Percentiles rank a stretch among this genome's conserved stretches.
These are phyloP conservation scores for Hemitrygon akajei DNA, from an alignment of 2,797 vertebrate species.

Conservation along the genomic window DNA sequence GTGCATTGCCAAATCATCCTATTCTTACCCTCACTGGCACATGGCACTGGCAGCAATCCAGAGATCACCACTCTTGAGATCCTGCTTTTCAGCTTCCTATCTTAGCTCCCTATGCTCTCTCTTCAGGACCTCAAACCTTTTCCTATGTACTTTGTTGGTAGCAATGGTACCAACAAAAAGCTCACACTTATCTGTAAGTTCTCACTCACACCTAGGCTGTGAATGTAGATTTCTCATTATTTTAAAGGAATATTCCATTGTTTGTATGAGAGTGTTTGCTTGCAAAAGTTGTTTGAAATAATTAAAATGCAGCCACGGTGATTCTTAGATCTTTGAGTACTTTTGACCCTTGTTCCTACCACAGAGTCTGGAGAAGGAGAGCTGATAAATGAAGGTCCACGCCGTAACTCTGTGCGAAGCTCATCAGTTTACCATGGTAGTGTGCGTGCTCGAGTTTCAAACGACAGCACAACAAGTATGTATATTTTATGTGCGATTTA, in stretches of 20 bases:
- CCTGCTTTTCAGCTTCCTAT: no score
- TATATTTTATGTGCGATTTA: not conserved
- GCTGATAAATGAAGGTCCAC: slow-evolving; percentile 4
- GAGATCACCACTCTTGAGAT: no score
- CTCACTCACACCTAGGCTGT: not conserved
- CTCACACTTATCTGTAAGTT: not conserved
- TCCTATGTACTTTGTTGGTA: no score
- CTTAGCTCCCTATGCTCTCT: no score
- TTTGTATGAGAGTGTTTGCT: not conserved
- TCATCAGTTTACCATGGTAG: slow-evolving; percentile 53
- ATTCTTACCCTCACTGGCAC: no score
- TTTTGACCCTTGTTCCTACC: not conserved
- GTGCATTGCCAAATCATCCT: no score
- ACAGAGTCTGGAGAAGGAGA: slow-evolving; percentile 17
- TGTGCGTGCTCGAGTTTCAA: slow-evolving; percentile 63
- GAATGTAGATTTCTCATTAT: not conserved
- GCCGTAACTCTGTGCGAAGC: not conserved
- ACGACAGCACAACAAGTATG: slow-evolving; percentile 49
- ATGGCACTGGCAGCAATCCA: no score
- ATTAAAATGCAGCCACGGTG: not conserved
- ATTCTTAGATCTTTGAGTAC: no score
- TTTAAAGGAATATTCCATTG: no score
- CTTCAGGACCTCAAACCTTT: no score
- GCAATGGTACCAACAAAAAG: no score
- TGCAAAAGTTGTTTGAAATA: not conserved